phyloP scores from a whole-genome alignment of 1,140 invertebrate species.

The Procambarus clarkii region DNA sequence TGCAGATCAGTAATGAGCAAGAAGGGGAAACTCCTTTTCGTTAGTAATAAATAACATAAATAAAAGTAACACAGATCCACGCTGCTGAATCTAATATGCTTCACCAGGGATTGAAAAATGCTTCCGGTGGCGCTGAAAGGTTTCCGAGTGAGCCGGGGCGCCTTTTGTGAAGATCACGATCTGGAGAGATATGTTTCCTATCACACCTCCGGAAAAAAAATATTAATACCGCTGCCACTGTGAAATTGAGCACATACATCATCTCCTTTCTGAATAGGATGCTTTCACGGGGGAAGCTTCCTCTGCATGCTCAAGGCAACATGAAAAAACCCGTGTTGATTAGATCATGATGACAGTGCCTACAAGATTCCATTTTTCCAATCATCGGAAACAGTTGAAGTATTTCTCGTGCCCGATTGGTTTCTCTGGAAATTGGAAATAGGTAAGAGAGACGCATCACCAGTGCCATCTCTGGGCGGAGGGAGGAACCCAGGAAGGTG shows the following conservation, averaged over 20 bases:
- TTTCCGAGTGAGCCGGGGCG: no score
- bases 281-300: neutral
- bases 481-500: no score
- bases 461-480: neutral
- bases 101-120: neutral
- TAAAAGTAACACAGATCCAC: neutral
- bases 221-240: neutral
- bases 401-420: neutral
- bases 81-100: neutral
- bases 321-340: neutral
- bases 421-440: neutral
- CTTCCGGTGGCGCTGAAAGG: no score
- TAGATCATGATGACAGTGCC: neutral
- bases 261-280: neutral
- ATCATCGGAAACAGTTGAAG: neutral
- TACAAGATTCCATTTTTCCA: neutral
- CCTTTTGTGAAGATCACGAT: neutral
- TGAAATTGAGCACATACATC: constrained; percentile 24
- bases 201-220: neutral
- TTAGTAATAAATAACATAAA: no score
- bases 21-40: no score
- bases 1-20: no score
- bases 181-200: neutral
- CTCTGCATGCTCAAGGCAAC: neutral
- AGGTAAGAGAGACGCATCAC: neutral